Evolutionary conservation across 2,113 vertebrate species (phyloP).

Genomic region (Odontesthes bonariensis): DNA sequence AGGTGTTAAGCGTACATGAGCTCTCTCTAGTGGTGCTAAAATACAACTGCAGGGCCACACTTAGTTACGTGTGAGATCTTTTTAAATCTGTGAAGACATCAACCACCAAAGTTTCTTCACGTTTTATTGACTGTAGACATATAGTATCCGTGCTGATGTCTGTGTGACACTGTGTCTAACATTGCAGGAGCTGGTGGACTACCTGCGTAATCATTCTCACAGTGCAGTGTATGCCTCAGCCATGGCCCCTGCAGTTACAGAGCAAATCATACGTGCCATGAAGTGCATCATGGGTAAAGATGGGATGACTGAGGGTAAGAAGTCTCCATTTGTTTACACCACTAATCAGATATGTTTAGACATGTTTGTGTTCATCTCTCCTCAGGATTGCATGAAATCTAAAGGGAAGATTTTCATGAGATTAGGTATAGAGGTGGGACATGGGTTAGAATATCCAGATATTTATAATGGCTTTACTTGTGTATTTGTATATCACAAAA

Average conservation of each 20-base stretch:
- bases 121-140: not conserved
- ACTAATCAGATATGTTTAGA: not conserved
- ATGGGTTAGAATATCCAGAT: not conserved
- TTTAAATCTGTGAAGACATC: not conserved
- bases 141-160: not conserved
- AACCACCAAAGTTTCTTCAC: not conserved
- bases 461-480: not conserved
- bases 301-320: slow-evolving; percentile 88
- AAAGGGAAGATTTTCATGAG: not conserved
- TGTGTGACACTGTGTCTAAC: slow-evolving; percentile 6
- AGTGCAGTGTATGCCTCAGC: slow-evolving; percentile 88
- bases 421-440: not conserved
- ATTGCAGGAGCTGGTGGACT: slow-evolving; percentile 90
- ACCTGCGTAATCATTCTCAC: slow-evolving; percentile 89
- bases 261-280: slow-evolving; percentile 90
- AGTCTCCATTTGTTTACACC: not conserved
- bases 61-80: not conserved
- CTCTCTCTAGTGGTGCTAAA: slow-evolving; percentile 56
- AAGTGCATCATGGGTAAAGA: slow-evolving; percentile 91
- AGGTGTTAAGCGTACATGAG: slow-evolving; percentile 51
- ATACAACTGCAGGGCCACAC: slow-evolving; percentile 44
- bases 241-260: slow-evolving; percentile 88
- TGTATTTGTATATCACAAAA: not conserved
- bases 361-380: not conserved
- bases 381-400: not conserved